Base-by-base conservation (phyloP, 1,140 invertebrate species). In the Lithobius niger region DNA sequence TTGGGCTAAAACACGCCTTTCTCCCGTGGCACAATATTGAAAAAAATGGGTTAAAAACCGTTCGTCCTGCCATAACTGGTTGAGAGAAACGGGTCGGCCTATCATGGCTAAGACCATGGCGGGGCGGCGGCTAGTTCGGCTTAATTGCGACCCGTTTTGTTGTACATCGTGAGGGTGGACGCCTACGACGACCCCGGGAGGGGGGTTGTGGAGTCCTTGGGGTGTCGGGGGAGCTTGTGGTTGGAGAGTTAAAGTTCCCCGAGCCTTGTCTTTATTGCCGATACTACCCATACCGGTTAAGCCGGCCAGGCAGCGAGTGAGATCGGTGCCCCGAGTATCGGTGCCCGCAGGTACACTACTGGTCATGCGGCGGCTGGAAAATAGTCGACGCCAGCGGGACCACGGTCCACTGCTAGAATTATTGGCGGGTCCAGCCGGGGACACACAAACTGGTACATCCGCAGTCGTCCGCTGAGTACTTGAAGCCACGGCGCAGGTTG, bases 41-140 rank as follows among this genome's bases (percentile, higher is more conserved):
- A 94, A 93, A 72, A 94, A 89, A 57, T 77, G 76, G 22, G 76
- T 76, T 10, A 94, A 77, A 69, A 94, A 94, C 57, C 81, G 74
- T 57, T 91, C 88, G 64, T 94, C 87, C 58, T 80, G 71, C 62
- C 89, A 77, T 57, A 93, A 72, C 61, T 88, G 84, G 18, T 82
- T 78, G 18, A 80, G 69, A 16, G 64, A 67, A 24, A 66, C 63
- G 3, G 68, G 54, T 64, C 61, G 57, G 61, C 63, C 52, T 65
- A 64, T 59, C 63, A 59, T 59, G 58, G 36, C 57, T 28, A 52
- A 47, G 52, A 25, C 44, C 51, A 57, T 27, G 48, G 50, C 47
- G 55, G 27, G 48, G 57, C 57, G 57, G 28, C 24, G 26, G 43
- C 55, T 15, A 15, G 1, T 15, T 22, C 15, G 49, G 55, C 26